Evolutionary conservation across 2,888 invertebrate genomes (phyloP), one percentile per base, ranked within the genome.

Genomic region (Chaetogeoica ovagalla): DNA sequence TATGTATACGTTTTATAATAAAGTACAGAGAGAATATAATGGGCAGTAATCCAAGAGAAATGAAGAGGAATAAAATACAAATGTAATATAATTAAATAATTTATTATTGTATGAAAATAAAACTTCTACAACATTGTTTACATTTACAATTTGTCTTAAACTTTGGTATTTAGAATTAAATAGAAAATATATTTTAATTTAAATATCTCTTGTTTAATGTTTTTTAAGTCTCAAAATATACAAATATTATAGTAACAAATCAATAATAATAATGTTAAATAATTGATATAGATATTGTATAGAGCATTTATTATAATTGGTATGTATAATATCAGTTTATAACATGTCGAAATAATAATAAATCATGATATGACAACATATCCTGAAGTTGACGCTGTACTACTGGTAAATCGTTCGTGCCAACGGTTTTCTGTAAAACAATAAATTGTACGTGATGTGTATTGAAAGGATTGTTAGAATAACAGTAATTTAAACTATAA

Each of bases 201-300:
- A 23, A 30, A 23, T 48, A 23, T 23, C 4, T 48, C 21, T n/a
- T 6, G 2, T 66, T 3, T 65, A 65, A n/a, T 63, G 39, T 39
- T 59, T 7, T 9, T 59, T 71, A 71, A 19, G 63, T 74, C 55
- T 37, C 37, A 37, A 9, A 39, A 59, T 75, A 57, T 23, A 43
- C 48, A 43, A 75, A 75, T 75, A 75, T 75, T 65, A 75, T 65
- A 65, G 73, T 73, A 23, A 52, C 23, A 17, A 52, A 70, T 55
- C 30, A 19, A 55, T 55, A 7, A 55, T 5, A 7, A 19, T 55
- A 19, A 19, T 55, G 55, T 19, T 55, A 6, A 55, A 55, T 6
- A 55, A 7, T 55, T 1, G 11, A 55, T 55, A 13, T 48, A 48
- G 48, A 48, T 48, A 48, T 6, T 17, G 19, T 55, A 55, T 55